phyloP scores from a whole-genome alignment of 2,888 invertebrate genomes.

The Pachymerium ferrugineum region DNA sequence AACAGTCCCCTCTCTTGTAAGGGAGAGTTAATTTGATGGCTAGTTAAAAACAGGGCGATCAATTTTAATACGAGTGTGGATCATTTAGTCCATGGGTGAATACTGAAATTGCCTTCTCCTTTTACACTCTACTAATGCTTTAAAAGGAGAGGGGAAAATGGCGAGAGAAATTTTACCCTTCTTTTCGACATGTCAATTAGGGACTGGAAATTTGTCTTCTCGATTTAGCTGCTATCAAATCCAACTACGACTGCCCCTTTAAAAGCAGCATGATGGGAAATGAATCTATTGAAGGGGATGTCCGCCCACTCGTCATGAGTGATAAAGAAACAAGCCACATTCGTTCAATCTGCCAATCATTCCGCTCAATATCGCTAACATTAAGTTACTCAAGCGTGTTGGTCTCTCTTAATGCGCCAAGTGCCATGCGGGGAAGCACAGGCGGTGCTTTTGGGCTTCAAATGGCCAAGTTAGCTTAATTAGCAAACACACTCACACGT shows the following conservation, averaged over 20 bases:
- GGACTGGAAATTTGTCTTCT: background rate
- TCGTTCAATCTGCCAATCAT: conserved; percentile 18
- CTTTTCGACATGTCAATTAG: background rate
- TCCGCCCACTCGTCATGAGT: conserved; percentile 5
- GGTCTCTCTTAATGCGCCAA: conserved; percentile 14
- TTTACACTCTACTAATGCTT: no score
- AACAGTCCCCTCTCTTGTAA: background rate
- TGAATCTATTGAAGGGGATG: conserved; percentile 5
- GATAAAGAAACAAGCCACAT: conserved; percentile 1
- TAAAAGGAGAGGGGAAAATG: no score
- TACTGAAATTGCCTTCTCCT: background rate
- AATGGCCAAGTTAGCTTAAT: conserved; percentile 14
- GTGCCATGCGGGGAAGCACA: background rate
- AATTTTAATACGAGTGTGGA: conserved; percentile 1
- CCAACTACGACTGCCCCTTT: background rate
- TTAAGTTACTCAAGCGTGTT: background rate
- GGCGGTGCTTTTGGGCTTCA: conserved; percentile 10
- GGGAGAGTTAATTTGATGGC: background rate
- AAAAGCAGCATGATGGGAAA: background rate
- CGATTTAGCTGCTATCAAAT: background rate
- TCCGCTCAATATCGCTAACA: conserved; percentile 9
- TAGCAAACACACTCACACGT: conserved; percentile 9
- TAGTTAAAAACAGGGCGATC: conserved; percentile 18
- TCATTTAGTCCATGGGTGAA: background rate
- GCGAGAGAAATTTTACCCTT: background rate